Base-by-base conservation (phyloP, 2,888 invertebrate species). In the Smittia aterrima region DNA sequence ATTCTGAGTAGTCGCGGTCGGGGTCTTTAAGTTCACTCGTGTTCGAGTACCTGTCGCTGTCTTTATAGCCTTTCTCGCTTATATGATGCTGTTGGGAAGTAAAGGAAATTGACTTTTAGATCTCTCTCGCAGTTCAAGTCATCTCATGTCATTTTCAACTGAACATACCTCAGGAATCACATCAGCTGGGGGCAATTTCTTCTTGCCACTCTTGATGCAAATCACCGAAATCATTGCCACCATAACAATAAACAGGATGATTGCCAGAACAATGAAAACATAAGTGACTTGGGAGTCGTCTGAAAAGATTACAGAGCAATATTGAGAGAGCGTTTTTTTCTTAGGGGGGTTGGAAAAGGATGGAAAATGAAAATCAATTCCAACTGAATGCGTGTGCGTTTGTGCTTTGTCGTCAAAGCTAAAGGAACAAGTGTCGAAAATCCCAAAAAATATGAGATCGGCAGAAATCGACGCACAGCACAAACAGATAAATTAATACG, bases 11-110 rank as follows among this genome's bases (percentile, higher is more conserved):
- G 47, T 76, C 74, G 1, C 75, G 75, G 74, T 76, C 76, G 6
- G 75, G 75, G 83, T 96, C 95, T 83, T 96, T 96, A 80, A 95
- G 85, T 83, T 95, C 95, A 77, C 95, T 95, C 79, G 95, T 94
- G 81, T 95, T 95, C 71, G 95, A 95, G 79, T 94, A 94, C 77
- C 93, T 87, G 81, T 96, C 95, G 75, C 94, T 94, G 80, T 92
- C 91, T 77, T 90, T 89, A 77, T 86, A 89, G 77, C 85, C 85
- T 78, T 86, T 86, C 77, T 85, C 85, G 40, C 83, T 84, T 47
- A 85, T 85, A 76, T 86, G 82, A 67, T 74, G 74, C 74, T 74
- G 64, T 67, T 24, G 16, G 38, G 24, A n/a, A 66, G 20, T n/a
- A n/a, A 18, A 18, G 25, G 2, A 62, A 18, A 40, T 67, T 38